Conservation (phyloP, 2,797 vertebrate genomes). For the Prunella strophiata region DNA sequence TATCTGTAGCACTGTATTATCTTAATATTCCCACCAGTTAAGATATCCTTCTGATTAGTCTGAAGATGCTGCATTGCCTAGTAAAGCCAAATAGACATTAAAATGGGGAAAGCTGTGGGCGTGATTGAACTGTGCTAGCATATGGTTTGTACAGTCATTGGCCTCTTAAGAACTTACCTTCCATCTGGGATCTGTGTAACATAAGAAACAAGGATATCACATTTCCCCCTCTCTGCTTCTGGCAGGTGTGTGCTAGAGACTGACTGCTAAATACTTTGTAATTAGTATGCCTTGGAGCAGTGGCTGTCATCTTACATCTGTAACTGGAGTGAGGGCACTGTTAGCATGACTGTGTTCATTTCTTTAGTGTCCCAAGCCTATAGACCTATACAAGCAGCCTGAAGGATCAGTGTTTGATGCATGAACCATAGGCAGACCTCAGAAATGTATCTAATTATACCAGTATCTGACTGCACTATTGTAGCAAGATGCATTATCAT, state of each 20-base stretch:
- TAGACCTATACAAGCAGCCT: slow-evolving; percentile 79
- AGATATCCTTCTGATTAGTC: neutral
- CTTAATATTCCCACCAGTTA: neutral
- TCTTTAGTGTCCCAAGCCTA: slow-evolving; percentile 76
- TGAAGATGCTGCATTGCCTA: neutral
- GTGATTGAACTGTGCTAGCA: slow-evolving; percentile 60
- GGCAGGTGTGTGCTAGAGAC: slow-evolving; percentile 84
- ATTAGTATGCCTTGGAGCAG: slow-evolving; percentile 91
- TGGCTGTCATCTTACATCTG: slow-evolving; percentile 81
- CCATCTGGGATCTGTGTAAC: slow-evolving; percentile 83
- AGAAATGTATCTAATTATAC: slow-evolving; percentile 80
- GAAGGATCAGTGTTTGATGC: slow-evolving; percentile 80
- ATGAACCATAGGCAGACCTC: slow-evolving; percentile 78
- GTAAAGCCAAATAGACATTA: neutral
- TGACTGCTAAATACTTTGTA: slow-evolving; percentile 91
- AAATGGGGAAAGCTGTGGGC: slow-evolving; percentile 11
- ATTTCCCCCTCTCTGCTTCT: slow-evolving; percentile 75
- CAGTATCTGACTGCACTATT: slow-evolving; percentile 62
- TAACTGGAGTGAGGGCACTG: slow-evolving; percentile 80
- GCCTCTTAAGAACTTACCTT: slow-evolving; percentile 86
- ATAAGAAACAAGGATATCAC: slow-evolving; percentile 72
- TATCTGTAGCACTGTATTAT: neutral
- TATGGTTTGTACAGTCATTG: slow-evolving; percentile 79
- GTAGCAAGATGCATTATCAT: slow-evolving; percentile 77
- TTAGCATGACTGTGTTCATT: slow-evolving; percentile 77